Percentiles rank a stretch among this genome's conserved stretches.
Evolutionary conservation across 2,797 vertebrate genomes (phyloP).

Genomic region (Phoebastria nigripes): DNA sequence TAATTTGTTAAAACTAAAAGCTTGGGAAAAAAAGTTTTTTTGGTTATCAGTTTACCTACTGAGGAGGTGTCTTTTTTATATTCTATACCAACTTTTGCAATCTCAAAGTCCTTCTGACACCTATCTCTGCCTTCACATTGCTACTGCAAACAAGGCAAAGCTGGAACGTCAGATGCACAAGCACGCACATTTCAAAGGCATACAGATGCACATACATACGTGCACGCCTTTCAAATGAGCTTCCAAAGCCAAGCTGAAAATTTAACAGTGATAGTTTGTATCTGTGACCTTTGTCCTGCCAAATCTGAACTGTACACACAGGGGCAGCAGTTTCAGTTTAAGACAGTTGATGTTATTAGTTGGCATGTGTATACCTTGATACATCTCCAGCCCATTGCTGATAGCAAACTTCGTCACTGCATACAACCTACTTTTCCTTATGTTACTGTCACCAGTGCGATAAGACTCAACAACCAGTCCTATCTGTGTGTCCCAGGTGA

Average conservation of each 20-base stretch:
- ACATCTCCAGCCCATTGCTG: not conserved
- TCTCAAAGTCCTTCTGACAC: not conserved
- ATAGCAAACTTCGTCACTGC: not conserved
- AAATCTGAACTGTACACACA: not conserved
- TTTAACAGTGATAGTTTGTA: not conserved
- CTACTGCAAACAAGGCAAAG: not conserved
- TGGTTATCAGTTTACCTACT: not conserved
- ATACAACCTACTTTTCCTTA: not conserved
- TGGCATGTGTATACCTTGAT: not conserved
- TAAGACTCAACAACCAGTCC: not conserved
- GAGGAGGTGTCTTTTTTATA: not conserved
- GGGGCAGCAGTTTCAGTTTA: not conserved
- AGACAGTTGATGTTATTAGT: not conserved
- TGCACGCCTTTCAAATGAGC: not conserved
- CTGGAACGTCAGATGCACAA: not conserved
- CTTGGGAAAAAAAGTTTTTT: not conserved
- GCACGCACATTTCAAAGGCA: not conserved
- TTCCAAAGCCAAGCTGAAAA: not conserved
- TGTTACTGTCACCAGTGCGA: not conserved
- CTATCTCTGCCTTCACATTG: not conserved
- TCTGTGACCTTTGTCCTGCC: not conserved
- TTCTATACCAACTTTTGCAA: not conserved
- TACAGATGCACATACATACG: accelerated
- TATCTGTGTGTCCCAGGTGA: not conserved
- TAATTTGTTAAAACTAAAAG: not conserved